Evolutionary conservation across 2,888 invertebrate species (phyloP).

Genomic region (Tanypteryx hageni): DNA sequence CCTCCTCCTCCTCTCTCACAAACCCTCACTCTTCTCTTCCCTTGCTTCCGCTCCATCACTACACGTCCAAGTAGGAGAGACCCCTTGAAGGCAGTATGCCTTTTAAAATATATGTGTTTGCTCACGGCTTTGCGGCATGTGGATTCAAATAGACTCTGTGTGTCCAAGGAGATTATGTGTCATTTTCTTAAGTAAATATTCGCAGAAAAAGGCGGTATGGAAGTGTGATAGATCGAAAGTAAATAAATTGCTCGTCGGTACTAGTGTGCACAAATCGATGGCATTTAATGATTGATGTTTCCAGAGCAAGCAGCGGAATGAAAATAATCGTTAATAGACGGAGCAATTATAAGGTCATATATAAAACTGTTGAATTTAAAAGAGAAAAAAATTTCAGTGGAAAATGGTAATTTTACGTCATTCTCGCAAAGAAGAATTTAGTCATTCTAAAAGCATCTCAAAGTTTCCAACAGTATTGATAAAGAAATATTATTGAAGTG

Average conservation of each 20-base stretch:
- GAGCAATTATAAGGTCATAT: too few relatives aligned
- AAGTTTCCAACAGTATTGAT: too few relatives aligned
- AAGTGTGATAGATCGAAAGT: neutral
- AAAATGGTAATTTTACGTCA: too few relatives aligned
- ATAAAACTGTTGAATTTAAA: too few relatives aligned
- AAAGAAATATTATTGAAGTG: too few relatives aligned
- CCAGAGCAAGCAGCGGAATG: too few relatives aligned
- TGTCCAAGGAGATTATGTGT: neutral
- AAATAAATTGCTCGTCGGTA: neutral
- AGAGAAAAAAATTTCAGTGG: too few relatives aligned
- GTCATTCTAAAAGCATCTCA: too few relatives aligned
- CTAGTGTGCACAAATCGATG: neutral
- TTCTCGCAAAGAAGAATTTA: too few relatives aligned
- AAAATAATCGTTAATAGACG: too few relatives aligned
- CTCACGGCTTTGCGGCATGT: neutral
- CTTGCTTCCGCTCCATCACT: neutral
- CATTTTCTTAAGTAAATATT: neutral
- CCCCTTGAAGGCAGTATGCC: neutral
- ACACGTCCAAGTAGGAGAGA: neutral
- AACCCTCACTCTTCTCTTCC: neutral
- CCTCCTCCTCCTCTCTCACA: neutral
- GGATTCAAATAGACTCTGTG: neutral
- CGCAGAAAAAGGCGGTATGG: neutral
- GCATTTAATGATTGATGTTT: too few relatives aligned
- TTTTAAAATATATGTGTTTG: neutral